Evolutionary conservation across 2,797 vertebrate species (phyloP).

Genomic region (Lepus oiostolus): DNA sequence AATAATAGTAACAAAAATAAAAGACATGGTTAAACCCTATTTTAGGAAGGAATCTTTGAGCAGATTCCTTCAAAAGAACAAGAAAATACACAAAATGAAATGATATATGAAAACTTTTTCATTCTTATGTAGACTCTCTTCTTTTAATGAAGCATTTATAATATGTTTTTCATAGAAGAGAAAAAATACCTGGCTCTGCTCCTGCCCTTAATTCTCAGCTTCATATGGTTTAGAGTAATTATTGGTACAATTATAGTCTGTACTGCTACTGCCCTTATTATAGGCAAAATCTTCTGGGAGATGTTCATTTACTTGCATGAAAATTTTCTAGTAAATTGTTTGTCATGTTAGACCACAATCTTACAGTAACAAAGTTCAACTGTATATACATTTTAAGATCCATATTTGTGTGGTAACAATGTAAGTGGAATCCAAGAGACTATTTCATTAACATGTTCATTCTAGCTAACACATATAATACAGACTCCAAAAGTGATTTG

Average conservation of each 20-base stretch:
- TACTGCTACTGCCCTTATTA: neutral
- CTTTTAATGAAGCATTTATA: slow-evolving; percentile 8
- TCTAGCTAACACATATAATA: neutral
- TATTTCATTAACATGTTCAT: neutral
- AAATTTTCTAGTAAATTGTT: slow-evolving; percentile 2
- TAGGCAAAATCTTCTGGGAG: neutral
- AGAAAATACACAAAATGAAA: neutral
- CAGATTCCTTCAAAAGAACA: slow-evolving; percentile 16
- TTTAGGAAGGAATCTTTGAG: slow-evolving; percentile 1
- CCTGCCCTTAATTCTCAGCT: neutral
- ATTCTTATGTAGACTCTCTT: neutral
- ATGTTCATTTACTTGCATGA: neutral
- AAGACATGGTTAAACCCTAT: neutral
- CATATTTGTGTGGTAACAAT: neutral
- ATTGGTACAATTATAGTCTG: neutral
- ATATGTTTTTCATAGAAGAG: neutral
- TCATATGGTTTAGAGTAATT: neutral
- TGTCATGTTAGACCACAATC: neutral
- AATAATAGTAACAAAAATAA: neutral
- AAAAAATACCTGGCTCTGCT: neutral
- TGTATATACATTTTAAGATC: slow-evolving; percentile 33
- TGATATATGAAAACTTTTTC: neutral
- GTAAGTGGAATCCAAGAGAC: slow-evolving; percentile 26
- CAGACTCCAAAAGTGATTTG: neutral
- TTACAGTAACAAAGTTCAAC: slow-evolving; percentile 8